phyloP scores from a whole-genome alignment of 2,888 invertebrate genomes.

The Heliconius hortense region DNA sequence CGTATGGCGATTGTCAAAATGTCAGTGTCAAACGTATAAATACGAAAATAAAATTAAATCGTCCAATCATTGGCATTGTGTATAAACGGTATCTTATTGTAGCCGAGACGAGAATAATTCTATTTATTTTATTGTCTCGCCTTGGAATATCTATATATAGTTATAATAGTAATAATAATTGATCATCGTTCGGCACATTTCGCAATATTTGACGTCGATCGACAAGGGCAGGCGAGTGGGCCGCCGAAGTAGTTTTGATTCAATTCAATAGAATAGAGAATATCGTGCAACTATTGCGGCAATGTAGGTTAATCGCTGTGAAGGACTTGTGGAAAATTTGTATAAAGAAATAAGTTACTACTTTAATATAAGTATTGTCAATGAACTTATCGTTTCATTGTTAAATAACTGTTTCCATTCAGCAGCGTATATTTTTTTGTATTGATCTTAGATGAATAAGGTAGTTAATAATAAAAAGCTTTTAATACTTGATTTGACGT shows the following conservation, averaged over 20 bases:
- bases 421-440: neutral
- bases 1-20: constrained; percentile 13
- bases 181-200: constrained; percentile 62
- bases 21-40: constrained; percentile 24
- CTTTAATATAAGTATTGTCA: constrained; percentile 5
- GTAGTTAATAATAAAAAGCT: neutral
- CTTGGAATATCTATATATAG: constrained; percentile 62
- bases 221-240: constrained; percentile 61
- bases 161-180: constrained; percentile 55
- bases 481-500: neutral
- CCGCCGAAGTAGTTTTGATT: constrained; percentile 61
- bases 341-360: constrained; percentile 30
- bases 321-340: constrained; percentile 59
- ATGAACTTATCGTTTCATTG: neutral
- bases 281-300: constrained; percentile 61
- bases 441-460: constrained; percentile 3
- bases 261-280: constrained; percentile 66
- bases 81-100: constrained; percentile 34
- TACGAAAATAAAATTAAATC: constrained; percentile 18
- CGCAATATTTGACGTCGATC: constrained; percentile 58
- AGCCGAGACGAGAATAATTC: constrained; percentile 33
- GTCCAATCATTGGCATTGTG: constrained; percentile 20
- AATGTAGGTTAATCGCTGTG: constrained; percentile 70
- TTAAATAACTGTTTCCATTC: neutral
- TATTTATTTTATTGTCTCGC: constrained; percentile 50